These are phyloP conservation scores for Trogon surrucura DNA, from an alignment of 2,113 vertebrate genomes.

Conservation along the genomic window DNA sequence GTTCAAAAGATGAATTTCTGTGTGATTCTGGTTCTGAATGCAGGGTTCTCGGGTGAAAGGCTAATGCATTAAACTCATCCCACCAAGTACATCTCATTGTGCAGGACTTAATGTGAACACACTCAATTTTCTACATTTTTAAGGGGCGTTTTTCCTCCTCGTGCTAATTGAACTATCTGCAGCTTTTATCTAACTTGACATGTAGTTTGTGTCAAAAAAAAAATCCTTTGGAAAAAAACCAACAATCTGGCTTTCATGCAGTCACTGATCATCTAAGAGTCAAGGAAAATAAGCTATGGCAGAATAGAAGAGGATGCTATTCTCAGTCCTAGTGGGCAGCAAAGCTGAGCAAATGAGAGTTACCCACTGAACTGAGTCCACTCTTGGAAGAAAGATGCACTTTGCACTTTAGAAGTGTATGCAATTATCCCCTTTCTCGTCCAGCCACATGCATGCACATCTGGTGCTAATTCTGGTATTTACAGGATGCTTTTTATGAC, in stretches of 20 bases:
- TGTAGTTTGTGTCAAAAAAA: slow-evolving; percentile 16
- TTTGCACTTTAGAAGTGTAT: neutral
- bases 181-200: slow-evolving; percentile 7
- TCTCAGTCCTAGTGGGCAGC: neutral
- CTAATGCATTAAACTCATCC: neutral
- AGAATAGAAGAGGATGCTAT: neutral
- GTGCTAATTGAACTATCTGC: neutral
- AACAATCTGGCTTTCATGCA: neutral
- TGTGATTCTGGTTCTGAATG: neutral
- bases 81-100: slow-evolving; percentile 16
- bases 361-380: neutral
- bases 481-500: neutral
- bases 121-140: neutral
- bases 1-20: neutral
- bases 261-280: neutral
- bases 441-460: neutral
- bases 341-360: neutral
- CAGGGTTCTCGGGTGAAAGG: slow-evolving; percentile 25
- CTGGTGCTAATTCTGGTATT: neutral
- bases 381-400: neutral
- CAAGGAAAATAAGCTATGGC: neutral
- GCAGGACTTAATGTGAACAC: neutral
- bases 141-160: neutral
- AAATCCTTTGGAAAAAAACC: neutral
- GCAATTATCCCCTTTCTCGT: neutral